A percentile compares a stretch with the other conserved stretches of the same genome.
Conservation (phyloP, 2,888 invertebrate species). For the Thera obeliscata region DNA sequence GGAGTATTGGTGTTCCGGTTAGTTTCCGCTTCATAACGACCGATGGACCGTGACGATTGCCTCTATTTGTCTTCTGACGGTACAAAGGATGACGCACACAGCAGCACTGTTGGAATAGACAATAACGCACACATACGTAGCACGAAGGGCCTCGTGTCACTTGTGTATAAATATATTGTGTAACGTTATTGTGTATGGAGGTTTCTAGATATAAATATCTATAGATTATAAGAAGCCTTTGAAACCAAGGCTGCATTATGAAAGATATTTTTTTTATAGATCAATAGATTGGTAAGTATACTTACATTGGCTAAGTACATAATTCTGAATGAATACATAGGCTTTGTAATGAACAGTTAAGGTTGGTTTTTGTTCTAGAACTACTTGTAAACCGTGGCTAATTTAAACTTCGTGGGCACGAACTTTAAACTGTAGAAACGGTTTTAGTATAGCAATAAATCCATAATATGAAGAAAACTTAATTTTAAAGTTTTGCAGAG, state of each 20-base stretch:
- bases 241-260: conserved; percentile 17
- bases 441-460: too few relatives aligned
- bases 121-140: conserved; percentile 8
- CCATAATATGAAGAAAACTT: too few relatives aligned
- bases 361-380: too few relatives aligned
- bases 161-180: conserved; percentile 26
- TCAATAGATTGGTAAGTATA: conserved; percentile 5
- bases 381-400: too few relatives aligned
- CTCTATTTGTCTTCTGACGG: conserved; percentile 66
- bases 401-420: too few relatives aligned
- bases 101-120: conserved; percentile 8
- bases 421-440: too few relatives aligned
- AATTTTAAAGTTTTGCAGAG: neutral
- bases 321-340: neutral
- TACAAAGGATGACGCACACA: conserved; percentile 51
- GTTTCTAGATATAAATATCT: conserved; percentile 14
- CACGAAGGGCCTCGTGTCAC: conserved; percentile 27
- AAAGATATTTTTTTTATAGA: conserved; percentile 10
- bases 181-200: conserved; percentile 19
- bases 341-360: too few relatives aligned
- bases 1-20: conserved; percentile 55
- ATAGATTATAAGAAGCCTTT: conserved; percentile 31
- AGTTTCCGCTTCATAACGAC: conserved; percentile 65
- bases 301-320: neutral
- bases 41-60: conserved; percentile 67